Base-by-base conservation (phyloP, 2,113 vertebrate species). In the Zapus hudsonius region DNA sequence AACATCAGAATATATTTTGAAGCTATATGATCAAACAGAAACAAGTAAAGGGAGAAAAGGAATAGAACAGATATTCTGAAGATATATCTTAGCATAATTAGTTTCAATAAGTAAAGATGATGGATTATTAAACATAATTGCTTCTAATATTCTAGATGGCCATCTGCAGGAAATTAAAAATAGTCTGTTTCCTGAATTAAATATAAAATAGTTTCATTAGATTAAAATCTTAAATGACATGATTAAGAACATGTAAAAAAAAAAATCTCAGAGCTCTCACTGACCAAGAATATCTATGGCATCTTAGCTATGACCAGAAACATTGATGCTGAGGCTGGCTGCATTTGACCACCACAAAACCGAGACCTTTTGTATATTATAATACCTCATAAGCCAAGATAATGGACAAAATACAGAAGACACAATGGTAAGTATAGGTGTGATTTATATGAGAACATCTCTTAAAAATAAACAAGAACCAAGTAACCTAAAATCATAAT, bases 181-280 rank as follows among this genome's bases (percentile, higher is more conserved):
- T 47, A 27, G 7, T 70, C 25, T 76, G 5, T 66, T 69, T 87
- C 72, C 63, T 74, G 80, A 52, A 70, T 84, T 16, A 79, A 79
- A 74, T 55, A 55, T 31, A 81, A 27, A 93, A 86, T 92, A 75
- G 10, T 52, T 88, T 75, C 38, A 84, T 7, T 80, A 36, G 31
- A n/a, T 75, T 93, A 63, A 90, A 92, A 22, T 63, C 36, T 38
- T 92, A 84, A 63, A 76, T 78, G 42, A 59, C 33, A 94, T 85
- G 85, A 75, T 64, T 66, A 84, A 91, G 20, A 79, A 38, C 12
- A 52, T 38, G 4, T 84, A 84, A 90, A 84, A 79, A 69, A 69
- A 17, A 69, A 64, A 29, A 20, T 40, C 47, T 52, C 12, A 55
- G 59, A 76, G 33, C n/a, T 57, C 11, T 92, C 23, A 29, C 23